These are phyloP conservation scores for Nycticebus coucang DNA, from an alignment of 2,113 vertebrate species.

Conservation along the genomic window DNA sequence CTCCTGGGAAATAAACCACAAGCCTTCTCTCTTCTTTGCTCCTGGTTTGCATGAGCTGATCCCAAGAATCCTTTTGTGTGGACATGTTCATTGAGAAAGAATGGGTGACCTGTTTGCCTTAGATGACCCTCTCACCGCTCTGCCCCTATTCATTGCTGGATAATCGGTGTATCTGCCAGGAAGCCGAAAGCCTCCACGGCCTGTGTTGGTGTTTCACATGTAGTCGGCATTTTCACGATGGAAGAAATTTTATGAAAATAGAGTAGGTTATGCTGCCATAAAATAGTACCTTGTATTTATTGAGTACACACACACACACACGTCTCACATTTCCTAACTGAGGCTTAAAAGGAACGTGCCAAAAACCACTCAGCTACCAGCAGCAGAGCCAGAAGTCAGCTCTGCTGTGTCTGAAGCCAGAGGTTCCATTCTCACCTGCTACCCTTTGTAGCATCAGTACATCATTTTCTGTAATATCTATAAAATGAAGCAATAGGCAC, in stretches of 20 bases:
- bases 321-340: background rate
- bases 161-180: background rate
- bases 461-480: background rate
- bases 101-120: constrained; percentile 67
- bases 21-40: background rate
- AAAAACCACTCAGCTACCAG: background rate
- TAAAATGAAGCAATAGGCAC: background rate
- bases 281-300: background rate
- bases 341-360: constrained; percentile 3
- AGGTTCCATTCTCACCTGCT: background rate
- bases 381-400: background rate
- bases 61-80: constrained; percentile 42
- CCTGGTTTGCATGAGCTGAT: background rate
- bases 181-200: background rate
- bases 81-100: constrained; percentile 21
- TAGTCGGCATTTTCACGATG: background rate
- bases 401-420: background rate
- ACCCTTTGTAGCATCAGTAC: background rate
- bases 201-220: background rate
- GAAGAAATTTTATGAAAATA: background rate
- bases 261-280: background rate
- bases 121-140: background rate
- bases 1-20: constrained; percentile 45
- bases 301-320: background rate
- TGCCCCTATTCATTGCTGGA: background rate